Evolutionary conservation across 2,113 vertebrate species (phyloP), one percentile per base, ranked within the genome.

Genomic region (Collichthys lucidus): DNA sequence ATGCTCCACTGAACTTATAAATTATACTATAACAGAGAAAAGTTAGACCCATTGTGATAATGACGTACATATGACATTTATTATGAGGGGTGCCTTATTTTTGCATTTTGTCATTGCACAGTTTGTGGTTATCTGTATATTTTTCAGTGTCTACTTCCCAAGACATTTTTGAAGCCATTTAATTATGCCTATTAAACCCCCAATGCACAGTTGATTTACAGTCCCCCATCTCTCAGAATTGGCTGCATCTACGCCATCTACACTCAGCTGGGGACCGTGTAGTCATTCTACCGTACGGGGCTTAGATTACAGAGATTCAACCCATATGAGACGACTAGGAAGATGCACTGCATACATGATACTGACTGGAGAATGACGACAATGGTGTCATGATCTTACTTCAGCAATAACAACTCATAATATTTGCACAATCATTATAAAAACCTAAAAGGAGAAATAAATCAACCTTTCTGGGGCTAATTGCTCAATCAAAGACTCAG

Each of bases 161-260:
- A 73, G n/a, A 63, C 60, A 44, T 26, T 29, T 64, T 56, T 5
- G 1, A 17, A 75, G 35, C 31, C 2, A 50, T 82, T 74, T 68
- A 70, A 74, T 66, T 67, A 80, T 83, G 7, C 52, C 22, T n/a
- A 80, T 83, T 86, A 71, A 79, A 64, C 20, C 62, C 64, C 12
- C 64, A 69, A 17, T 60, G 62, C 10, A 1, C 57, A 71, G 77
- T 66, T 74, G 46, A 44, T 59, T 65, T 63, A 52, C 29, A 31
- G 16, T 35, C 44, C 19, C 35, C 12, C 17, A 24, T 59, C 42
- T 66, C n/a, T 31, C 55, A 49, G 77, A 64, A 74, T 71, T n/a
- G n/a, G 44, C 47, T 79, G 60, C 42, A 77, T 80, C n/a, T 64
- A 26, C 8, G 22, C 60, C 56, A 22, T 82, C 22, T 72, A 57